phyloP scores from a whole-genome alignment of 2,888 invertebrate species.

The Mesodorylaimus sp. region DNA sequence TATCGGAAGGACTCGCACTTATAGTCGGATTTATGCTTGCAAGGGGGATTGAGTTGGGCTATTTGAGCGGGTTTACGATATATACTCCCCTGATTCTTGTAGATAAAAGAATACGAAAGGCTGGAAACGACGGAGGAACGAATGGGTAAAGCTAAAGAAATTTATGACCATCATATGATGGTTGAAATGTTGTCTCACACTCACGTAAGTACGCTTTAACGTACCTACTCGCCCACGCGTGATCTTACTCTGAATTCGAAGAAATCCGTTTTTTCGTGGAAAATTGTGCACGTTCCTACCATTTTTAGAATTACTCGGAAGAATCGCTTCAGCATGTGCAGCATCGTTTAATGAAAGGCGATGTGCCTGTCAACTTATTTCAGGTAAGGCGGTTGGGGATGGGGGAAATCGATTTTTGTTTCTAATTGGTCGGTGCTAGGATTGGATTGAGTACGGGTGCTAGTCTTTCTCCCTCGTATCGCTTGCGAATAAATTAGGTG shows the following conservation, averaged over 20 bases:
- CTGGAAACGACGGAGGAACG: slow-evolving; percentile 90
- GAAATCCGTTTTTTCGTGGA: background rate
- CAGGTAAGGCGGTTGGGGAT: slow-evolving; percentile 46
- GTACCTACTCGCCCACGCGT: slow-evolving; percentile 1
- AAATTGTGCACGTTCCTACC: background rate
- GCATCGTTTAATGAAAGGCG: slow-evolving; percentile 85
- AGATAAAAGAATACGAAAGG: slow-evolving; percentile 98
- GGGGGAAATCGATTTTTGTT: background rate
- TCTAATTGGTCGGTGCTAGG: too few species aligned
- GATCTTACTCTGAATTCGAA: background rate
- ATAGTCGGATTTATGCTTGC: background rate
- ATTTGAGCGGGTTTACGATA: background rate
- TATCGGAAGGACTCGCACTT: too few species aligned
- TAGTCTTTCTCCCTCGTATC: too few species aligned
- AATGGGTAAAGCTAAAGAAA: slow-evolving; percentile 77
- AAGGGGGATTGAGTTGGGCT: background rate
- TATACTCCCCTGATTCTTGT: slow-evolving; percentile 29
- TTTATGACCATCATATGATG: slow-evolving; percentile 99
- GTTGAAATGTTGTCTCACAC: slow-evolving; percentile 94
- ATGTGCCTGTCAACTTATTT: slow-evolving; percentile 88
- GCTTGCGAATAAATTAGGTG: too few species aligned
- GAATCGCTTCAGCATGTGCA: slow-evolving; percentile 93
- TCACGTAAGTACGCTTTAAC: slow-evolving; percentile 55
- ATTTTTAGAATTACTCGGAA: slow-evolving; percentile 82
- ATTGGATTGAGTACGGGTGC: too few species aligned